Evolutionary conservation across 37 sponge, comb jelly and placozoan species (phyloP), one percentile per base, ranked within the genome.

Genomic region (Bolinopsis microptera): DNA sequence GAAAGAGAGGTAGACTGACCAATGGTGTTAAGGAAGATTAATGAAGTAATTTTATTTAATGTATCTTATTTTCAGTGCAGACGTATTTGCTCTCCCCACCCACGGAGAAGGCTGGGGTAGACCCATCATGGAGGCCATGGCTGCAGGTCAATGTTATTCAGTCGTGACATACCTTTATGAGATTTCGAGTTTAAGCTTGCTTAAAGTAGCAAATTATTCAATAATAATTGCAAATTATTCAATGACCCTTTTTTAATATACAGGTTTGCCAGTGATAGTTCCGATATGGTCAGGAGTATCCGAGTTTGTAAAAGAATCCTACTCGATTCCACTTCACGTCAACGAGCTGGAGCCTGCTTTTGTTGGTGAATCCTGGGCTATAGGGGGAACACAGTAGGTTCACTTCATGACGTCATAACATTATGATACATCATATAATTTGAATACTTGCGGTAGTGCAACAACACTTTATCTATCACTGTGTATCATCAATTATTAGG

Each of bases 21-120:
- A n/a, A n/a, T n/a, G n/a, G n/a, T n/a, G n/a, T n/a, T n/a, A n/a
- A n/a, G n/a, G n/a, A n/a, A n/a, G n/a, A n/a, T n/a, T n/a, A n/a
- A n/a, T n/a, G n/a, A n/a, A n/a, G n/a, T n/a, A n/a, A n/a, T n/a
- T n/a, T n/a, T n/a, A n/a, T n/a, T n/a, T n/a, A n/a, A n/a, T n/a
- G n/a, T n/a, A n/a, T n/a, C n/a, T n/a, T n/a, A n/a, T 13, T 48
- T 48, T 5, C 61, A 48, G 61, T 24, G 90, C 90, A 16, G 90
- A 86, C 39, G 90, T 86, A 24, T 86, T 86, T 48, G 35, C 39
- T 18, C 90, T 86, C 2, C 61, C 35, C 0, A 33, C 90, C 2
- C 90, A 86, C 26, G 90, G 90, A 21, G 90, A 86, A 27, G 90
- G 90, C 0, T 86, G 90, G 90, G 90, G 90, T 21, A 86, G 90